These are phyloP conservation scores for Folsomia manolachei DNA, from an alignment of 2,888 invertebrate genomes.

Conservation along the genomic window DNA sequence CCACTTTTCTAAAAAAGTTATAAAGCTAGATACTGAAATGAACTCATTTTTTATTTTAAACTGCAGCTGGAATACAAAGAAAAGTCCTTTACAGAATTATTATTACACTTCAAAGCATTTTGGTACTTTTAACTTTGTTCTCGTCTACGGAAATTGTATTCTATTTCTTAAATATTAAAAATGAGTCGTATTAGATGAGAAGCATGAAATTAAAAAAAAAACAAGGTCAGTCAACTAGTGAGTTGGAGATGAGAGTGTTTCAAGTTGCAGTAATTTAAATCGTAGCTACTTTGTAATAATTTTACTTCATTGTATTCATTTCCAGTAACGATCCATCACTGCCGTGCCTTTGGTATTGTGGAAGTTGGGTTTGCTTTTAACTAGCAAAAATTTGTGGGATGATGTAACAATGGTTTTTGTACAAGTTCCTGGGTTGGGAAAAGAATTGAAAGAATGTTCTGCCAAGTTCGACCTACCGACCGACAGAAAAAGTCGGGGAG, in stretches of 20 bases:
- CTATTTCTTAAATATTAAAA: not conserved
- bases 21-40: not conserved
- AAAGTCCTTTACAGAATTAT: not conserved
- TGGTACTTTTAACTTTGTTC: not conserved
- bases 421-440: not conserved
- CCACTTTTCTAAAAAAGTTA: not conserved
- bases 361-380: not conserved
- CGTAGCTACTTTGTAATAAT: not conserved
- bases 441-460: not conserved
- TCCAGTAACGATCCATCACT: constrained; percentile 9
- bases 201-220: not conserved
- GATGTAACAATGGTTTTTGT: not conserved
- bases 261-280: not conserved
- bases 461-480: not conserved
- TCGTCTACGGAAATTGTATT: not conserved
- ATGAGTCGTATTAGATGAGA: not conserved
- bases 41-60: not conserved
- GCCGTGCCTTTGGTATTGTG: not conserved
- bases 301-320: not conserved
- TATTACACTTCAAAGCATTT: not conserved
- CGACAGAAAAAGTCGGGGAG: not conserved
- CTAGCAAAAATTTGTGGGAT: constrained; percentile 2
- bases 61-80: not conserved
- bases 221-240: not conserved
- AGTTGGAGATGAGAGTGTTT: too few relatives aligned